These are phyloP conservation scores for Ypsolopha scabrella DNA, from an alignment of 2,888 invertebrate genomes.

Conservation along the genomic window DNA sequence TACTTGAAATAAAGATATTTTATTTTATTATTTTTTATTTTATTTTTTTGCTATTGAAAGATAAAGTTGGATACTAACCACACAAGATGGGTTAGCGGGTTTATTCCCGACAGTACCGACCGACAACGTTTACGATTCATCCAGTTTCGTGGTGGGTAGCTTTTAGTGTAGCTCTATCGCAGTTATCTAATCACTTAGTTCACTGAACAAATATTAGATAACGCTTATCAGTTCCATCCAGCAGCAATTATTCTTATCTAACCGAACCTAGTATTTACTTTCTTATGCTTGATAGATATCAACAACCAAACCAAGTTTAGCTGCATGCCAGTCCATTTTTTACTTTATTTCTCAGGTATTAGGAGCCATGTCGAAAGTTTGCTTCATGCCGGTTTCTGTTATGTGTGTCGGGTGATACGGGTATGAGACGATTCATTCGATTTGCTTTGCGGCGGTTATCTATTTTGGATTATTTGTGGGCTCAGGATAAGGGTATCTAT, in stretches of 20 bases:
- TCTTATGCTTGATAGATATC: constrained; percentile 10
- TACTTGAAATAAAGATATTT: too few species aligned
- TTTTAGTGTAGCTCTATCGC: constrained; percentile 7
- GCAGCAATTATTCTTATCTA: constrained; percentile 65
- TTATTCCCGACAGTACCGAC: too few species aligned
- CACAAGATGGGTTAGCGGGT: too few species aligned
- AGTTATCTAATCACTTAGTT: constrained; percentile 49
- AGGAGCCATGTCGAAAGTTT: too few species aligned
- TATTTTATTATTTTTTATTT: too few species aligned
- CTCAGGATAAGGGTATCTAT: constrained; percentile 10
- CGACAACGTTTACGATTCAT: too few species aligned
- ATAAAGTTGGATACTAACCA: too few species aligned
- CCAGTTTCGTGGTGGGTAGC: neutral
- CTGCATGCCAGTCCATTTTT: constrained; percentile 13
- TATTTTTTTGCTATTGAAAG: too few species aligned
- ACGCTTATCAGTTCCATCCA: constrained; percentile 51
- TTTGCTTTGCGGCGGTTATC: neutral
- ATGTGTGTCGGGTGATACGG: constrained; percentile 29
- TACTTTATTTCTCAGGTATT: too few species aligned
- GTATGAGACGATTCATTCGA: neutral
- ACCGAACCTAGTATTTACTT: constrained; percentile 53
- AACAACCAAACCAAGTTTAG: neutral
- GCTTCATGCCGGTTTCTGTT: too few species aligned
- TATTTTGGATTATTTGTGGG: neutral
- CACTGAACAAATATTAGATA: constrained; percentile 60